Percentiles rank a stretch among this genome's conserved stretches.
Conservation (phyloP, 2,797 vertebrate genomes). For the Mus caroli region DNA sequence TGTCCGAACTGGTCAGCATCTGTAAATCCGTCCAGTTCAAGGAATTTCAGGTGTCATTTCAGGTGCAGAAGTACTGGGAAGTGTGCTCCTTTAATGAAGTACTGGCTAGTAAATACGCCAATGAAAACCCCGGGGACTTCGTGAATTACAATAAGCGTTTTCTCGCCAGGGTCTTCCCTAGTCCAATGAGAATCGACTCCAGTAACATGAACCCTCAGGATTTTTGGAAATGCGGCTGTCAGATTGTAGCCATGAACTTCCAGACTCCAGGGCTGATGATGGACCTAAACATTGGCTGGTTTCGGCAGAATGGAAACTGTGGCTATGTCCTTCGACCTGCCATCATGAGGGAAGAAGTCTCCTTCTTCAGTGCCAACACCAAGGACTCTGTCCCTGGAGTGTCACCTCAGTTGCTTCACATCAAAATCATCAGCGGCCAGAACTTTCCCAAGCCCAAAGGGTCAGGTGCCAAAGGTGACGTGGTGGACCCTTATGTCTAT, state of each 20-base stretch:
- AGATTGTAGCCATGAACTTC: slow-evolving; percentile 99
- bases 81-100: slow-evolving; percentile 99
- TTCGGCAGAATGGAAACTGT: slow-evolving; percentile 98
- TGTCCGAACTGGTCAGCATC: slow-evolving; percentile 97
- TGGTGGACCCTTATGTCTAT: slow-evolving; percentile 98
- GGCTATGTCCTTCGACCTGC: slow-evolving; percentile 97
- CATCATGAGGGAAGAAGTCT: slow-evolving; percentile 99
- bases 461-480: slow-evolving; percentile 98
- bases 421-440: slow-evolving; percentile 99
- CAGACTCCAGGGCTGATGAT: slow-evolving; percentile 99
- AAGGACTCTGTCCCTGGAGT: slow-evolving; percentile 99
- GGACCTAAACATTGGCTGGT: slow-evolving; percentile 99
- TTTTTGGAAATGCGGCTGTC: slow-evolving; percentile 99
- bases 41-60: slow-evolving; percentile 96
- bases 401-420: slow-evolving; percentile 98
- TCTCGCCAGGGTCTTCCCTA: slow-evolving; percentile 96
- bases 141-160: slow-evolving; percentile 99
- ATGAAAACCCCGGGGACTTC: slow-evolving; percentile 97
- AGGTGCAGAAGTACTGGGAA: slow-evolving; percentile 98
- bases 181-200: slow-evolving; percentile 98
- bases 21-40: slow-evolving; percentile 98
- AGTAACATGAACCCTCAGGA: slow-evolving; percentile 99
- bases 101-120: slow-evolving; percentile 95
- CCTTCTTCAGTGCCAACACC: slow-evolving; percentile 99
- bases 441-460: slow-evolving; percentile 99